Evolutionary conservation across 2,113 vertebrate genomes (phyloP).

Genomic region (Nannospalax galili): DNA sequence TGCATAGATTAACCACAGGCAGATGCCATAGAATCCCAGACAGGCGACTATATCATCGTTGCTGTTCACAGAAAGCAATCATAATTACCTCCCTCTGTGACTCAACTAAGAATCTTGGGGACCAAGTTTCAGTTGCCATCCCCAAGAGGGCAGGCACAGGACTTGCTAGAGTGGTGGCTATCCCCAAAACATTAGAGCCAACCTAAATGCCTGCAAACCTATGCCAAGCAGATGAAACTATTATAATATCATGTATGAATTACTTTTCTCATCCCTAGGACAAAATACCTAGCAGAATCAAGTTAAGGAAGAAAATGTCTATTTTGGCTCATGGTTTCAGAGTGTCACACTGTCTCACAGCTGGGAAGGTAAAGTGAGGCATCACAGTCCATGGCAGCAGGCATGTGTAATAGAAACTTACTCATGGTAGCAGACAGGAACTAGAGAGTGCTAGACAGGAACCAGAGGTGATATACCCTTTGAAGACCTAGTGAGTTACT

Average conservation of each 20-base stretch:
- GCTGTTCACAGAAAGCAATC: neutral
- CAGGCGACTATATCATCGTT: neutral
- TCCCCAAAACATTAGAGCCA: conserved; percentile 1
- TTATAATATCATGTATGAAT: neutral
- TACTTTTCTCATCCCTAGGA: neutral
- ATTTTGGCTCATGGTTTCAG: neutral
- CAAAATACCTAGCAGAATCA: neutral
- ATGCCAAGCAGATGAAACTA: neutral
- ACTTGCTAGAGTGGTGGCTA: neutral
- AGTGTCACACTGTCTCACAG: neutral
- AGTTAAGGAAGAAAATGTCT: neutral
- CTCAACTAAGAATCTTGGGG: neutral
- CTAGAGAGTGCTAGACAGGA: neutral
- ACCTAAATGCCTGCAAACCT: neutral
- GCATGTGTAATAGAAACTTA: rapidly evolving
- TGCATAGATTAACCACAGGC: neutral
- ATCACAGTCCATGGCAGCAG: neutral
- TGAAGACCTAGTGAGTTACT: neutral
- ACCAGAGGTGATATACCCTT: neutral
- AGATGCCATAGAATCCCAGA: neutral
- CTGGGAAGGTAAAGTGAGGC: too few species aligned
- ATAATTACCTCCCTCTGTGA: neutral
- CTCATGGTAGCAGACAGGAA: neutral
- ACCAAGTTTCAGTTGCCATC: neutral
- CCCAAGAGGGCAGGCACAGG: neutral